A percentile compares a stretch with the other conserved stretches of the same genome.
phyloP scores from a whole-genome alignment of 2,113 vertebrate genomes.

The Microtus pennsylvanicus region DNA sequence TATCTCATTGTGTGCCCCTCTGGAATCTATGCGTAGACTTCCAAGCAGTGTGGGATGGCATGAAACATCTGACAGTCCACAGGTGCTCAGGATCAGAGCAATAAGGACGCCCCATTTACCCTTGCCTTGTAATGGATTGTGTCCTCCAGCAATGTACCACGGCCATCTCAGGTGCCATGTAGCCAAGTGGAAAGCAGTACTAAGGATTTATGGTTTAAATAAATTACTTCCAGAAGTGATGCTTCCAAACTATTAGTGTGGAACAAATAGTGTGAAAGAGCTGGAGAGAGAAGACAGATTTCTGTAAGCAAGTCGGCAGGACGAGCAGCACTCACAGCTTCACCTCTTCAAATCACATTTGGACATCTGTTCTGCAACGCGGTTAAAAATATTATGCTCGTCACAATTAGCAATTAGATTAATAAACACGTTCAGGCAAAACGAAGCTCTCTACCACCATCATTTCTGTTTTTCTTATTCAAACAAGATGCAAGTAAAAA shows the following conservation, averaged over 20 bases:
- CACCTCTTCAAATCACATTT: conserved; percentile 55
- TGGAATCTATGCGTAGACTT: background rate
- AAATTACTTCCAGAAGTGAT: conserved; percentile 66
- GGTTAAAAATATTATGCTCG: conserved; percentile 55
- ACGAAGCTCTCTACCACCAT: background rate
- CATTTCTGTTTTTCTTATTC: background rate
- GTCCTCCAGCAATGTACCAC: conserved; percentile 29
- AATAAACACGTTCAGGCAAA: conserved; percentile 22
- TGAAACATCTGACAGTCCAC: background rate
- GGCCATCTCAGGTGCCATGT: background rate
- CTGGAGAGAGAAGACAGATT: background rate
- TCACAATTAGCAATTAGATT: conserved; percentile 34
- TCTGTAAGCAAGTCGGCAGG: conserved; percentile 50
- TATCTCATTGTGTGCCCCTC: background rate
- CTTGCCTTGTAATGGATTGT: conserved; percentile 6
- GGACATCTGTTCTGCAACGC: background rate
- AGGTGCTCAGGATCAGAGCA: background rate
- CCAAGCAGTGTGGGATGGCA: background rate
- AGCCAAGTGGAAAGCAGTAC: background rate
- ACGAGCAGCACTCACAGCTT: conserved; percentile 4
- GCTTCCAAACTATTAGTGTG: conserved; percentile 51
- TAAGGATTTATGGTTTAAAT: conserved; percentile 67
- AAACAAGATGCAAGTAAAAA: conserved; percentile 14
- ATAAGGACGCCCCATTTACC: background rate
- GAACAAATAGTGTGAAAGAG: conserved; percentile 53